Evolutionary conservation across 1,140 invertebrate genomes (phyloP).

Genomic region (Drosophila yakuba): DNA sequence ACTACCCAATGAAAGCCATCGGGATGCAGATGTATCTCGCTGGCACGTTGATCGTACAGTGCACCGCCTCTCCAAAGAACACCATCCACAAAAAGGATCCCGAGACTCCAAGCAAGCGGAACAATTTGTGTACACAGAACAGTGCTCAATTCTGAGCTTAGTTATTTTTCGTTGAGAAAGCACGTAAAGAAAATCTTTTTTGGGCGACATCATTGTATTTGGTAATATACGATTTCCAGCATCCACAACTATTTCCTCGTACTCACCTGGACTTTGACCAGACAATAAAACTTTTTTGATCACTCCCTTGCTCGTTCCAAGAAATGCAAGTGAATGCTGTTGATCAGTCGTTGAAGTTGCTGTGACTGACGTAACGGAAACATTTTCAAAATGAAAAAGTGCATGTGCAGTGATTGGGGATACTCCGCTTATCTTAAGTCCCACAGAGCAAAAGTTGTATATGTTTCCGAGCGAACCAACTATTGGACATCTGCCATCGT

Average conservation of each 20-base stretch:
- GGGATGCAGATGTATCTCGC: conserved; percentile 94
- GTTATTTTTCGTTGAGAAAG: conserved; percentile 91
- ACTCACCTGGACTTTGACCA: conserved; percentile 88
- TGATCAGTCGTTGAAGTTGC: conserved; percentile 90
- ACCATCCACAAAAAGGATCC: conserved; percentile 99
- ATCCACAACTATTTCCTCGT: conserved; percentile 91
- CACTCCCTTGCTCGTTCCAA: conserved; percentile 91
- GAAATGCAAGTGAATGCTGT: conserved; percentile 95
- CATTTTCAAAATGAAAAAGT: conserved; percentile 91
- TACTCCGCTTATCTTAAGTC: conserved; percentile 95
- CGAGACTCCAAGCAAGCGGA: conserved; percentile 94
- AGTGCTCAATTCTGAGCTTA: conserved; percentile 96
- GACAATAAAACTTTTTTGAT: conserved; percentile 92
- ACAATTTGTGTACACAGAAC: conserved; percentile 95
- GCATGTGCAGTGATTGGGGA: conserved; percentile 91
- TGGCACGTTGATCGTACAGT: conserved; percentile 94
- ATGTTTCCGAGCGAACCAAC: conserved; percentile 95
- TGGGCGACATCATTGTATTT: conserved; percentile 92
- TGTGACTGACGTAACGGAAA: conserved; percentile 92
- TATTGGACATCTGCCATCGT: conserved; percentile 94
- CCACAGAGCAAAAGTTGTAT: conserved; percentile 95
- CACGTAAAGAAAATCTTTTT: conserved; percentile 90
- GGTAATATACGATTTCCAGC: conserved; percentile 90
- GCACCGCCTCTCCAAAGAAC: conserved; percentile 97
- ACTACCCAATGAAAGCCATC: conserved; percentile 96